Conservation (phyloP, 2,113 vertebrate genomes). For the Pica pica region DNA sequence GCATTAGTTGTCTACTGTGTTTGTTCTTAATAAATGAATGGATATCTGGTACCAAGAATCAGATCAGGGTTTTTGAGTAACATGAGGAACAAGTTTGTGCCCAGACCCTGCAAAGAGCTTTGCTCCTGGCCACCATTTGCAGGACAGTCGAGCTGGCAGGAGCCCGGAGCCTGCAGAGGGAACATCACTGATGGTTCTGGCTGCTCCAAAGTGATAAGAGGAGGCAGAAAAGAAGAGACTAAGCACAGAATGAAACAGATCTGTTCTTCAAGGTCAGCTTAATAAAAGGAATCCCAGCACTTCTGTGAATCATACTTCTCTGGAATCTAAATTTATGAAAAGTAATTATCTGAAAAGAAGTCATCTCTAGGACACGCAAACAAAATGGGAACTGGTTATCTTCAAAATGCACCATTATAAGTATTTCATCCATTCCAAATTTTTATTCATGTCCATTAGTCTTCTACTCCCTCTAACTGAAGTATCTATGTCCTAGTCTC, state of each 20-base stretch:
- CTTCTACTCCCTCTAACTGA: not conserved
- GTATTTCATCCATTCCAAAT: not conserved
- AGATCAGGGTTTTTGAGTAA: not conserved
- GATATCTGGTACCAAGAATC: slow-evolving; percentile 14
- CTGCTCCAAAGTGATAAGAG: not conserved
- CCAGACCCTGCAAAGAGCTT: not conserved
- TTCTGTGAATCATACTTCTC: not conserved
- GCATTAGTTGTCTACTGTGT: slow-evolving; percentile 24
- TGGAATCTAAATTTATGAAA: not conserved
- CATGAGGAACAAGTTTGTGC: not conserved
- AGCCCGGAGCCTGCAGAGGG: not conserved
- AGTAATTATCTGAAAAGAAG: not conserved
- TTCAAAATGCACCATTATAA: not conserved
- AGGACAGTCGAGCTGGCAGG: not conserved
- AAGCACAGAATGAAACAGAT: not conserved
- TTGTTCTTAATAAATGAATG: slow-evolving; percentile 39
- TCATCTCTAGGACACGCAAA: not conserved
- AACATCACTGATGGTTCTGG: not conserved
- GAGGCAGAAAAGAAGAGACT: not conserved
- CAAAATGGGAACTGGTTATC: not conserved
- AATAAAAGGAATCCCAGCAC: not conserved
- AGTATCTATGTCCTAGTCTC: not conserved
- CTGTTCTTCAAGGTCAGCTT: not conserved
- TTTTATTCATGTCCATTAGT: not conserved
- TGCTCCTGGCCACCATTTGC: not conserved